These are phyloP conservation scores for Hypomesus transpacificus DNA, from an alignment of 2,113 vertebrate species.

Conservation along the genomic window DNA sequence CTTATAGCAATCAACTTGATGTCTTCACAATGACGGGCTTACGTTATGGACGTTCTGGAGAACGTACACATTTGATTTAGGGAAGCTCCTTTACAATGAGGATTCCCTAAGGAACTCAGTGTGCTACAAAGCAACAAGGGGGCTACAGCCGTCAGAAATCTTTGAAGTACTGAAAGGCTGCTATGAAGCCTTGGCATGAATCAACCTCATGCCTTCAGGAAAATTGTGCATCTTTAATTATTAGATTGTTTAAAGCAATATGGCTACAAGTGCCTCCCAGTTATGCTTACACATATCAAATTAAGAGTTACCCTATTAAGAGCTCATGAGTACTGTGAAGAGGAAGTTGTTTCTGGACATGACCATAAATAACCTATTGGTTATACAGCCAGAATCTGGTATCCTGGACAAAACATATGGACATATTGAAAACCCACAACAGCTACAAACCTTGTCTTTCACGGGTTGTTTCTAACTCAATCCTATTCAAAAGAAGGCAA, in stretches of 20 bases:
- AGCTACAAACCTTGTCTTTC: constrained; percentile 35
- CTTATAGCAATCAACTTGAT: background rate
- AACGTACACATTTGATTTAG: too few species aligned
- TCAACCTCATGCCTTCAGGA: background rate
- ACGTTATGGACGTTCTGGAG: too few species aligned
- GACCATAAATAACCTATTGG: constrained; percentile 24
- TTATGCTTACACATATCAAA: constrained; percentile 9
- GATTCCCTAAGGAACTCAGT: constrained; percentile 34
- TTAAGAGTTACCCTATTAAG: constrained; percentile 1
- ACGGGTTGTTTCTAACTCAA: constrained; percentile 48
- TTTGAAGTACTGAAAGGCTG: constrained; percentile 2
- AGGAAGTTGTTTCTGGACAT: too few species aligned
- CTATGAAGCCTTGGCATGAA: background rate
- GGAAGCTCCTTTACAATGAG: too few species aligned
- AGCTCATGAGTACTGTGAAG: background rate
- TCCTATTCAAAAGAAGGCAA: constrained; percentile 57
- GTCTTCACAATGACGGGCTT: background rate
- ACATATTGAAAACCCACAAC: background rate
- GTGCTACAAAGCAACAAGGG: constrained; percentile 41
- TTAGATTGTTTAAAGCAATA: too few species aligned
- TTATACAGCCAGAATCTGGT: constrained; percentile 34
- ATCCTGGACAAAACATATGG: constrained; percentile 18
- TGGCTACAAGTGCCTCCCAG: too few species aligned
- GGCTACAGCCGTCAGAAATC: constrained; percentile 21
- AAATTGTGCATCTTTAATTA: too few species aligned